Evolutionary conservation across 2,888 invertebrate genomes (phyloP).

Genomic region (Poecilobothrus nobilitatus): DNA sequence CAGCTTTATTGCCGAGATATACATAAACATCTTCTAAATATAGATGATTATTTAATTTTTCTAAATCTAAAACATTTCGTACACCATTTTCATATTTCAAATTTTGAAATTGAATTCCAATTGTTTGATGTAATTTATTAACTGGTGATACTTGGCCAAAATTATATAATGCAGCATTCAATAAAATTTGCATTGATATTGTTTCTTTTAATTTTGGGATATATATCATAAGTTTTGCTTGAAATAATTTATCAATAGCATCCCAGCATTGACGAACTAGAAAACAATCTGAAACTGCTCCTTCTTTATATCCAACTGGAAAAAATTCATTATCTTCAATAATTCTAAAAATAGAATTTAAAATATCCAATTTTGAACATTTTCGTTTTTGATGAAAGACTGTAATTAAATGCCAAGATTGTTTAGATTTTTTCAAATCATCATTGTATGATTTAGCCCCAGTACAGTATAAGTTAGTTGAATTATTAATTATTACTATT

Average conservation of each 20-base stretch:
- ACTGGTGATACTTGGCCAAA: conserved; percentile 21
- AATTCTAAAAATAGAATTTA: conserved; percentile 15
- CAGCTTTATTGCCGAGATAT: conserved; percentile 17
- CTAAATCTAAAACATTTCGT: conserved; percentile 20
- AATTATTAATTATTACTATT: too few species aligned
- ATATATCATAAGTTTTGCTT: conserved; percentile 8
- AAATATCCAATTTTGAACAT: conserved; percentile 14
- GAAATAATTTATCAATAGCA: conserved; percentile 19
- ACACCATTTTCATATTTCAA: conserved; percentile 17
- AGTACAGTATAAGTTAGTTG: too few species aligned
- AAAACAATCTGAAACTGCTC: conserved; percentile 13
- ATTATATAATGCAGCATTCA: conserved; percentile 17
- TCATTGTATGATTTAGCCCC: neutral
- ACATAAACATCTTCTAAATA: conserved; percentile 20
- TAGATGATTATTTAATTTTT: conserved; percentile 12
- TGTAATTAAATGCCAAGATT: conserved; percentile 16
- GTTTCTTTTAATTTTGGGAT: conserved; percentile 7
- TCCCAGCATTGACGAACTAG: conserved; percentile 17
- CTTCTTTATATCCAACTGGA: conserved; percentile 20
- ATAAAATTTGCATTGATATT: conserved; percentile 13
- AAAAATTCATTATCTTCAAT: conserved; percentile 19
- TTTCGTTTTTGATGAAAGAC: conserved; percentile 15
- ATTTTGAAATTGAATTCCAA: conserved; percentile 13
- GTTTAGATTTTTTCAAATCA: neutral
- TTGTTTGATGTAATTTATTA: conserved; percentile 18